These are phyloP conservation scores for Lordiphosa stackelbergi DNA, from an alignment of 1,140 invertebrate genomes.

Conservation along the genomic window DNA sequence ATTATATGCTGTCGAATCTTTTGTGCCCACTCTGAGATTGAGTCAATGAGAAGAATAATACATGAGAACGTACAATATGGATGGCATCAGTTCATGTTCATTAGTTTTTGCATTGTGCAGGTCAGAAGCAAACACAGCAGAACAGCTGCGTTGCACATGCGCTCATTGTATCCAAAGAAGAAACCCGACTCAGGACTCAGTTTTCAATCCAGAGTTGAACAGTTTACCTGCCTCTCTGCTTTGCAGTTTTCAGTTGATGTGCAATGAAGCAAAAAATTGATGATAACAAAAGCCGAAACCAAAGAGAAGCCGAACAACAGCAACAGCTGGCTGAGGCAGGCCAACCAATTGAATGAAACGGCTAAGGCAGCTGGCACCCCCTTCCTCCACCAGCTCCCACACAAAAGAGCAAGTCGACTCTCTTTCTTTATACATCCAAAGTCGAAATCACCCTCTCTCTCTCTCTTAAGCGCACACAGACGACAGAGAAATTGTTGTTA, in stretches of 20 bases:
- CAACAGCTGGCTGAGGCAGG: constrained; percentile 41
- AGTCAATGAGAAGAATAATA: no score
- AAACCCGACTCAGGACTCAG: no score
- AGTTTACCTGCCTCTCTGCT: constrained; percentile 44
- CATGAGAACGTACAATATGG: no score
- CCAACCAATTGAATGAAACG: constrained; percentile 44
- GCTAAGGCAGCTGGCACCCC: no score
- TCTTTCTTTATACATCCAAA: no score
- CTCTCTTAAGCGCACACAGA: no score
- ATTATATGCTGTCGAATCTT: no score
- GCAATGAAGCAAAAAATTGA: constrained; percentile 41
- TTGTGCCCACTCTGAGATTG: no score
- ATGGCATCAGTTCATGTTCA: no score
- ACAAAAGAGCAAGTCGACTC: neutral
- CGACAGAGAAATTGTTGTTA: no score
- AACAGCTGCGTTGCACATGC: constrained; percentile 54
- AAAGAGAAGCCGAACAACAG: constrained; percentile 34
- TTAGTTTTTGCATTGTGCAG: constrained; percentile 46
- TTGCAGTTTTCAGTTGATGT: constrained; percentile 3
- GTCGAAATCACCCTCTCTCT: neutral
- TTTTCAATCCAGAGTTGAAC: neutral
- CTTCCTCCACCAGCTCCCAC: neutral
- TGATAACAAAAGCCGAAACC: constrained; percentile 58
- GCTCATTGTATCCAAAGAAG: constrained; percentile 9
- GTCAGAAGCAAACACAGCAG: constrained; percentile 31